phyloP scores from a whole-genome alignment of 2,113 vertebrate genomes.

The Varanus komodoensis region DNA sequence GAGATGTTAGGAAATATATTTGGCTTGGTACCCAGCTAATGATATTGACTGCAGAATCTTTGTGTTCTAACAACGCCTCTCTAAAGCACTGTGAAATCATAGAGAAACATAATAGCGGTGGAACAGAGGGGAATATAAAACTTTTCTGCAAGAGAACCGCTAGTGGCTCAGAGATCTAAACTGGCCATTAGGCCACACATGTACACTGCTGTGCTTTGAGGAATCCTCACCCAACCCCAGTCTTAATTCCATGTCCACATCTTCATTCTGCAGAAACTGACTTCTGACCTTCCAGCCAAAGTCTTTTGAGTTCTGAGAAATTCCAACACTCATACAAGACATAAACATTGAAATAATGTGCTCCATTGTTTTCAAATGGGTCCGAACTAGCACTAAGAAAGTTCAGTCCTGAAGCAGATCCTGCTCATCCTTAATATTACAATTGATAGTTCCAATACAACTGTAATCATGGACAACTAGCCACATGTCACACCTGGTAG shows the following conservation, averaged over 20 bases:
- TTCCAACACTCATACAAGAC: background rate
- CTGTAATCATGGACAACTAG: background rate
- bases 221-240: slow-evolving; percentile 5
- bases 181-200: slow-evolving; percentile 5
- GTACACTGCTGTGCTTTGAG: background rate
- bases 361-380: background rate
- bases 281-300: background rate
- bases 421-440: slow-evolving; percentile 19
- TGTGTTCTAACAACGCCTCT: slow-evolving; percentile 72
- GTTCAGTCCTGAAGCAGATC: slow-evolving; percentile 23
- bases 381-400: background rate
- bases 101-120: slow-evolving; percentile 20
- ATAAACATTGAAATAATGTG: background rate
- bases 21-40: slow-evolving; percentile 67
- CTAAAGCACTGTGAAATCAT: slow-evolving; percentile 78
- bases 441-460: background rate
- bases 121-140: slow-evolving; percentile 27
- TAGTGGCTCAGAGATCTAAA: background rate
- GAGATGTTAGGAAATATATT: slow-evolving; percentile 73
- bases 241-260: background rate
- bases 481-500: background rate
- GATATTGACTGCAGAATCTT: slow-evolving; percentile 64
- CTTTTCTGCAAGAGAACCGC: slow-evolving; percentile 37
- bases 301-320: slow-evolving; percentile 24
- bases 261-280: background rate